These are phyloP conservation scores for Haliclona indistincta DNA, from an alignment of 37 sponge, comb jelly and placozoan genomes.

Conservation along the genomic window DNA sequence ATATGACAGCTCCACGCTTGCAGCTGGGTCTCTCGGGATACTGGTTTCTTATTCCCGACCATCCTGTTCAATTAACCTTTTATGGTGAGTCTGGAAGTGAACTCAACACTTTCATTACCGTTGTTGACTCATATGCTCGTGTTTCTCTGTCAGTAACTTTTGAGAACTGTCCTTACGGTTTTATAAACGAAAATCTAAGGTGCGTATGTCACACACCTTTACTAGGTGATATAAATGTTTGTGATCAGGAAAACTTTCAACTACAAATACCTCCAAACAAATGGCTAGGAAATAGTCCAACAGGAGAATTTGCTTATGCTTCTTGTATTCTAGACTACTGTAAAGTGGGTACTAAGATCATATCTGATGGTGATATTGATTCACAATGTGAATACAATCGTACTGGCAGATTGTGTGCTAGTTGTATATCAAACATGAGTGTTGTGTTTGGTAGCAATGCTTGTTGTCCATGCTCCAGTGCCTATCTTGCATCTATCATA, in stretches of 20 bases:
- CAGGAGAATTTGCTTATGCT: neutral
- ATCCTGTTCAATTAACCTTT: neutral
- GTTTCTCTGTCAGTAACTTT: constrained; percentile 14
- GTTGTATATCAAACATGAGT: constrained; percentile 31
- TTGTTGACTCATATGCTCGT: constrained; percentile 7
- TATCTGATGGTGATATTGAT: constrained; percentile 5
- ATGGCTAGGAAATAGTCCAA: constrained; percentile 41
- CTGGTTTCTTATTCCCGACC: constrained; percentile 5
- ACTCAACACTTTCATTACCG: neutral
- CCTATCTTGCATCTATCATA: neutral
- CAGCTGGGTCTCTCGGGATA: constrained; percentile 32
- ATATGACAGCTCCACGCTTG: no score
- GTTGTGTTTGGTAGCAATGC: constrained; percentile 43
- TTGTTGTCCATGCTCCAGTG: constrained; percentile 28
- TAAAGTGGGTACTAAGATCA: neutral
- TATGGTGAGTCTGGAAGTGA: neutral
- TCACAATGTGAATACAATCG: constrained; percentile 30
- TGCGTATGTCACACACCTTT: constrained; percentile 18
- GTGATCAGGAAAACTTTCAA: neutral
- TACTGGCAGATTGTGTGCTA: constrained; percentile 39
- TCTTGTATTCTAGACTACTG: constrained; percentile 40
- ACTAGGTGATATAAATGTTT: neutral
- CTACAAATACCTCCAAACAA: neutral
- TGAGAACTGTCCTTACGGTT: constrained; percentile 26
- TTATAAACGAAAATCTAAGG: neutral